Evolutionary conservation across 2,888 invertebrate species (phyloP).

Genomic region (Mimachlamys varia): DNA sequence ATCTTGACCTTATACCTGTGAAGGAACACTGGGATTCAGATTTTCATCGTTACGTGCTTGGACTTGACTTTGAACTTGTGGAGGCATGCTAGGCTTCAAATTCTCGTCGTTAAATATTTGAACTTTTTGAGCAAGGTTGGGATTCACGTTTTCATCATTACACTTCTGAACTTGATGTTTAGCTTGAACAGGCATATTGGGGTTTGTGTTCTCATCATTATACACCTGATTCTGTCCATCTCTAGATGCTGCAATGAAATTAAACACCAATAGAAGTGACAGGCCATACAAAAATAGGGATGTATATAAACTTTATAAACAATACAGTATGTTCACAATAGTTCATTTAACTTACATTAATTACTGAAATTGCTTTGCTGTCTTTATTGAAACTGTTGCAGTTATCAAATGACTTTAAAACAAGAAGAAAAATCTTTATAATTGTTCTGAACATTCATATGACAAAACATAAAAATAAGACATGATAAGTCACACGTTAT

Average conservation of each 20-base stretch:
- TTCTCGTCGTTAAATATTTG: background rate
- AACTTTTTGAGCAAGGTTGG: background rate
- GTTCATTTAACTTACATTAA: too few relatives aligned
- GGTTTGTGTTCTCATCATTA: conserved; percentile 69
- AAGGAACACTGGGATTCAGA: background rate
- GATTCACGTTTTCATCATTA: background rate
- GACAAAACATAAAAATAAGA: too few relatives aligned
- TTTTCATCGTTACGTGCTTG: background rate
- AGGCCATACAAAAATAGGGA: too few relatives aligned
- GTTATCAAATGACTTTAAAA: too few relatives aligned
- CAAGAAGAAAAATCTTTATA: too few relatives aligned
- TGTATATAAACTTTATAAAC: too few relatives aligned
- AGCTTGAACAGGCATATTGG: conserved; percentile 32
- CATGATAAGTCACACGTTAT: too few relatives aligned
- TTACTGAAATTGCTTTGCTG: too few relatives aligned
- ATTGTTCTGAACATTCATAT: too few relatives aligned
- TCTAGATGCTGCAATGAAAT: conserved; percentile 55
- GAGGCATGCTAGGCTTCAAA: background rate
- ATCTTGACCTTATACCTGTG: background rate
- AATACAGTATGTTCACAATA: too few relatives aligned
- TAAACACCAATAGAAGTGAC: background rate
- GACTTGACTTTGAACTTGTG: background rate
- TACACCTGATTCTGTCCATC: conserved; percentile 65
- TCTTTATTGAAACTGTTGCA: background rate
- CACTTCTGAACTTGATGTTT: background rate